Evolutionary conservation across 2,113 vertebrate genomes (phyloP), one percentile per base, ranked within the genome.

Genomic region (Tachysurus vachellii): DNA sequence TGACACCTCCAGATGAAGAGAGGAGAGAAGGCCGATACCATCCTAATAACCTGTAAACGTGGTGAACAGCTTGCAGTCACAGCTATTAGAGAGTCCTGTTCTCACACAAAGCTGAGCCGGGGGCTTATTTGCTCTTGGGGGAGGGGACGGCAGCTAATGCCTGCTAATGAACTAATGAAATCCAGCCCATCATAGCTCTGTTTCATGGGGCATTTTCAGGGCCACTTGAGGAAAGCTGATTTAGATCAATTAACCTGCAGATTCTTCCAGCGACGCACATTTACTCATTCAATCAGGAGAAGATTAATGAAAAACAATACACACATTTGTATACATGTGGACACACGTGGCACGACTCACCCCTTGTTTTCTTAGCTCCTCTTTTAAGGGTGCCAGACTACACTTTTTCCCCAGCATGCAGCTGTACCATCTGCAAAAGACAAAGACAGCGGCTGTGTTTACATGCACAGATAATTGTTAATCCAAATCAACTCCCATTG

Each of bases 391-490:
- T 42, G 97, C 93, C 94, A 99, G 93, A 92, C 97, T 99, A 88
- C 98, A 99, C 91, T 99, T 99, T 92, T 99, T 99, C 76, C 98
- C 98, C 95, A 99, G 93, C 98, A 99, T 99, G 92, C 98, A 99
- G 91, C 98, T 99, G 92, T 99, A 99, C 98, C 98, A 99, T 87
- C 98, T 99, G 95, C 91, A 91, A 86, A 89, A 88, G 47, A 91
- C 73, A 81, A 87, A 88, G 66, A 87, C 59, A 77, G 50, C 23
- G 9, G 57, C 56, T 42, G 31, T 59, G 79, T 42, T 81, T 57
- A 81, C 57, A 13, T 8, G 79, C 56, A 80, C 19, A 61, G 56
- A 5, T 80, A 59, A 23, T 42, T 59, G 56, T 23, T 59, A 5
- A 36, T 59, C 31, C 54, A 80, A 80, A 21, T 79, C 50, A 28